phyloP scores from a whole-genome alignment of 2,113 vertebrate species.

The Solenodon paradoxus region DNA sequence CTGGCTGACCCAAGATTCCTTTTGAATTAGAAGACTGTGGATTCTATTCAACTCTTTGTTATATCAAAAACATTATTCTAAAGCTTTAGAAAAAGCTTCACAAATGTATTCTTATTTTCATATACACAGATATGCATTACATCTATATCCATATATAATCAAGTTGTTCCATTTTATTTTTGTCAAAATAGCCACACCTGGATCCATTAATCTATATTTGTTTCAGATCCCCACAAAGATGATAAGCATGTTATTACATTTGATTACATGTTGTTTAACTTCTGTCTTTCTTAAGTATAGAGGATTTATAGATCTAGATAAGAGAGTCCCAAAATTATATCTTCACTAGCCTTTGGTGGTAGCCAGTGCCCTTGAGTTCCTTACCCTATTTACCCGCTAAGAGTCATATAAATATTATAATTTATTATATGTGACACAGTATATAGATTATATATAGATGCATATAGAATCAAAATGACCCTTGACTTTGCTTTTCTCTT shows the following conservation, averaged over 20 bases:
- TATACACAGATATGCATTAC: too few relatives aligned
- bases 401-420: background rate
- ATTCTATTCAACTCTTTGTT: background rate
- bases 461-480: background rate
- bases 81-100: background rate
- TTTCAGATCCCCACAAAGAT: background rate
- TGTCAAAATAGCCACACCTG: background rate
- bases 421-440: background rate
- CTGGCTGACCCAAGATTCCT: background rate
- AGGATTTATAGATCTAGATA: background rate
- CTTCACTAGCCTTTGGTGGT: background rate
- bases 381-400: background rate
- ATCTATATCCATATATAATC: too few relatives aligned
- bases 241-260: background rate
- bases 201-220: background rate
- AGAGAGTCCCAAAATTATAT: background rate
- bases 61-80: background rate
- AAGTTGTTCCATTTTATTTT: background rate
- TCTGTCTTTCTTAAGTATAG: constrained; percentile 1
- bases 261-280: background rate
- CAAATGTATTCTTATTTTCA: background rate
- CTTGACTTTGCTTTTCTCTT: background rate
- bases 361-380: background rate
- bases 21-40: background rate
- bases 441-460: background rate